These are phyloP conservation scores for Diaphora mendica DNA, from an alignment of 2,888 invertebrate species.

Conservation along the genomic window DNA sequence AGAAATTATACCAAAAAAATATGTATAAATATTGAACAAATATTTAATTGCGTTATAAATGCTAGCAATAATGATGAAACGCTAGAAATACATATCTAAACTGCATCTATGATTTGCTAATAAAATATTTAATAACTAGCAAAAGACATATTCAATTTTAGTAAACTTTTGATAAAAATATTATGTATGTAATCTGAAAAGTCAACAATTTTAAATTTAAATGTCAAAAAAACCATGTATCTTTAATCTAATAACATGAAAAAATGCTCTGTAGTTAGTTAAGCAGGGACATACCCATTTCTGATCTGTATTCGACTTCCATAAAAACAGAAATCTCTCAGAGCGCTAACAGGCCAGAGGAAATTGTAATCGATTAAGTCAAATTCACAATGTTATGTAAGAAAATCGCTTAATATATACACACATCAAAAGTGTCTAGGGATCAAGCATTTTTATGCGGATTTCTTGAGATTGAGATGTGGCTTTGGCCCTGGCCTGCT, in stretches of 20 bases:
- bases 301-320: slow-evolving; percentile 21
- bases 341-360: slow-evolving; percentile 30
- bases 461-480: too few relatives aligned
- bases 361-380: slow-evolving; percentile 27
- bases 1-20: neutral
- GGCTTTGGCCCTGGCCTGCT: too few relatives aligned
- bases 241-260: too few relatives aligned
- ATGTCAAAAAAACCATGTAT: too few relatives aligned
- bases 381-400: neutral
- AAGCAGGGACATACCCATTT: slow-evolving; percentile 25
- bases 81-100: neutral
- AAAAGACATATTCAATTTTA: too few relatives aligned
- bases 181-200: too few relatives aligned
- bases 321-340: slow-evolving; percentile 37
- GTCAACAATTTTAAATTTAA: too few relatives aligned
- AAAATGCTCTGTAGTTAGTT: neutral
- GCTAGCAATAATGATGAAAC: neutral
- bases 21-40: neutral
- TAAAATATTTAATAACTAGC: too few relatives aligned
- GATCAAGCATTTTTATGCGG: too few relatives aligned
- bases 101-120: too few relatives aligned
- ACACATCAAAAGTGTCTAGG: too few relatives aligned
- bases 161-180: too few relatives aligned
- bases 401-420: neutral
- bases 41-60: neutral